A percentile compares a stretch with the other conserved stretches of the same genome.
Evolutionary conservation across 2,888 invertebrate species (phyloP).

Genomic region (Rhyacophila evoluta): DNA sequence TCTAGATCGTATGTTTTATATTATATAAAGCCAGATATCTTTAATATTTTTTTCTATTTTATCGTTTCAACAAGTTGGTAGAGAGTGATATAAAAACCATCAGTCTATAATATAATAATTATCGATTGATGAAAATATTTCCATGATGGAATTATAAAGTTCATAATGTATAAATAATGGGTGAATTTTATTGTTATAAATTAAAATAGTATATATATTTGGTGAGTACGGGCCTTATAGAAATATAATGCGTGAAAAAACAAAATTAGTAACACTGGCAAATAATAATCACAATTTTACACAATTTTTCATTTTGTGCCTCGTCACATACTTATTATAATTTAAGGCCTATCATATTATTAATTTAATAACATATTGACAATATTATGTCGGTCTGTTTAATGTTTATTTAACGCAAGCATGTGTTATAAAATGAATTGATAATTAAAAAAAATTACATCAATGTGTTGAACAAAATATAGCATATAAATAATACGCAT

Average conservation of each 20-base stretch:
- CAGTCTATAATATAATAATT: too few relatives aligned
- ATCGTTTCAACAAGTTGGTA: too few relatives aligned
- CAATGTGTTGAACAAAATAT: too few relatives aligned
- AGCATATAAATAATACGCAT: too few relatives aligned
- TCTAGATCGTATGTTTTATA: too few relatives aligned
- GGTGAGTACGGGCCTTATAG: constrained; percentile 50
- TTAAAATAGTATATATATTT: constrained; percentile 40
- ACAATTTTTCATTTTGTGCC: constrained; percentile 27
- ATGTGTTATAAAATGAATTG: too few relatives aligned
- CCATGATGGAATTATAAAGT: background rate
- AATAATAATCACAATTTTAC: constrained; percentile 42
- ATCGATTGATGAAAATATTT: background rate
- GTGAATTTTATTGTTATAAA: constrained; percentile 2
- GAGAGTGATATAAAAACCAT: too few relatives aligned
- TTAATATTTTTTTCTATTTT: too few relatives aligned
- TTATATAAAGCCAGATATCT: too few relatives aligned
- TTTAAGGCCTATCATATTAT: constrained; percentile 11
- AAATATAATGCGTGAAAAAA: constrained; percentile 33
- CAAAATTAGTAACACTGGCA: constrained; percentile 48
- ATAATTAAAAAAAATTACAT: too few relatives aligned
- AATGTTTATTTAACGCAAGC: background rate
- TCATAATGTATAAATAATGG: background rate
- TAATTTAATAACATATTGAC: constrained; percentile 12
- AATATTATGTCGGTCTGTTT: background rate
- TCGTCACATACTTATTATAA: background rate